Evolutionary conservation across 2,888 invertebrate genomes (phyloP).

Genomic region (Sycophila texana): DNA sequence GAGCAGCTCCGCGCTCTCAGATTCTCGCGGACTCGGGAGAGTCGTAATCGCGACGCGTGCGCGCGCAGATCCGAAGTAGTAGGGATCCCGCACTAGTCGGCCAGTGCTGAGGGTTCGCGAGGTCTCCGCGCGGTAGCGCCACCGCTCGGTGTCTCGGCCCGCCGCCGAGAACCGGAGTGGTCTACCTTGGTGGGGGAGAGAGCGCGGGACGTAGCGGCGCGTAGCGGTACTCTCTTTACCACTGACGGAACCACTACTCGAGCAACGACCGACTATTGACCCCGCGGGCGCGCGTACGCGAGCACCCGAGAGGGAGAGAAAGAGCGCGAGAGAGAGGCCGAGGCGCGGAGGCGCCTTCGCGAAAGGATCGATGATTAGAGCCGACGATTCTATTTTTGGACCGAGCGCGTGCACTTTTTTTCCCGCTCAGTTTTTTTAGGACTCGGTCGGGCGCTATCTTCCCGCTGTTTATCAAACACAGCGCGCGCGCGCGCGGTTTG

Average conservation of each 20-base stretch:
- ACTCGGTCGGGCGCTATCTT: constrained; percentile 9
- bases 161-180: not conserved
- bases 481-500: not conserved
- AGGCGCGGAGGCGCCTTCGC: constrained; percentile 60
- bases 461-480: not conserved
- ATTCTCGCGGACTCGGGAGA: constrained; percentile 31
- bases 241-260: constrained; percentile 67
- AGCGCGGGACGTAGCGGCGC: constrained; percentile 68
- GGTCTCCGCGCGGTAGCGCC: constrained; percentile 74
- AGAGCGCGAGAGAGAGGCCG: constrained; percentile 55
- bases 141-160: constrained; percentile 65
- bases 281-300: constrained; percentile 62
- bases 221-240: constrained; percentile 74
- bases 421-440: not conserved
- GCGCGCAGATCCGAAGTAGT: constrained; percentile 9
- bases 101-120: constrained; percentile 67
- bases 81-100: constrained; percentile 20
- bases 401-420: not conserved
- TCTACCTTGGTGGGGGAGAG: constrained; percentile 44
- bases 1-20: constrained; percentile 15
- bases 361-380: constrained; percentile 53
- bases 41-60: constrained; percentile 19
- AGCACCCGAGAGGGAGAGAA: constrained; percentile 11
- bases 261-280: constrained; percentile 73
- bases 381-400: constrained; percentile 31